Evolutionary conservation across 2,888 invertebrate genomes (phyloP), one percentile per base, ranked within the genome.

Genomic region (Netelia fuscicornis): DNA sequence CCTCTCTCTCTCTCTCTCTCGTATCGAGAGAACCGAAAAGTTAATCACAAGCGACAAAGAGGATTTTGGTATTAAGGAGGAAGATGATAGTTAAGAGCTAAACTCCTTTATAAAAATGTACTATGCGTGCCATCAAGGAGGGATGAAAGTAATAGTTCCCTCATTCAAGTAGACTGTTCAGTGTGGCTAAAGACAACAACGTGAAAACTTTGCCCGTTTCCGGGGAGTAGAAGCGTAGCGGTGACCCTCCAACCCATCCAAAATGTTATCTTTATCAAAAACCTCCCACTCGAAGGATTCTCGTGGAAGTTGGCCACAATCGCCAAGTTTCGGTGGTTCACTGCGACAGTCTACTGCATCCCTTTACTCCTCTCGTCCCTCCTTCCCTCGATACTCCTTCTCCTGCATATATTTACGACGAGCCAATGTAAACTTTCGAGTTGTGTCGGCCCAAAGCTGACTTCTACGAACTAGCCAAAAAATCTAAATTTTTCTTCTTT

Each of bases 221-320:
- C 64, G 52, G 54, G 37, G 25, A 56, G 17, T 13, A 76, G 76
- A 76, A 71, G 54, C 64, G 20, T 71, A 71, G 64, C 65, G 44
- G 71, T 67, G 56, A 62, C 58, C 58, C 17, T 17, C 1, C 30
- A 30, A 23, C 42, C 78, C 54, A 44, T 67, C 72, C 84, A 84
- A 88, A 89, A 89, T 89, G 89, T 90, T 90, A 89, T 90, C 88
- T 88, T 89, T 89, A 81, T 84, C 83, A 78, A 84, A 71, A 54
- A 17, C 23, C n/a, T 42, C 48, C 71, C 25, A 71, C 84, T 80
- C 86, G 75, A 84, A 84, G 81, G 76, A 81, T 80, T 85, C 81
- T 54, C 68, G 68, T 5, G 17, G 48, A 72, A 81, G 81, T 84
- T 81, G 60, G 81, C 67, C 48, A 60, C 62, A 17, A 54, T 70